These are phyloP conservation scores for Ophonus ardosiacus DNA, from an alignment of 2,888 invertebrate species.

Conservation along the genomic window DNA sequence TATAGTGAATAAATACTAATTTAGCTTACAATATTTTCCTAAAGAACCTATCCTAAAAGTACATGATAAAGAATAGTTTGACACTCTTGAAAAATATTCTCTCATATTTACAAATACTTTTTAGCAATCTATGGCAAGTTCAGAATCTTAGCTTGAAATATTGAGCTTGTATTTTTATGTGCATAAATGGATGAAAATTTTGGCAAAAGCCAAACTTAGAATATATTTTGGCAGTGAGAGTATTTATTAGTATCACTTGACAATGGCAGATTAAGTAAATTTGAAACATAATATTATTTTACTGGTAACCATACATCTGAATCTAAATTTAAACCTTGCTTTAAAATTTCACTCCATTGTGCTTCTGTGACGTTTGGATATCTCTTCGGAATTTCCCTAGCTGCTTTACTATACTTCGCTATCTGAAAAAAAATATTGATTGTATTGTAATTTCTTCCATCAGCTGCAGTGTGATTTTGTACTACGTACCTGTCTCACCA, in stretches of 20 bases:
- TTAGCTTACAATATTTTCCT: slow-evolving; percentile 52
- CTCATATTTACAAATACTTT: slow-evolving; percentile 47
- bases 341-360: slow-evolving; percentile 76
- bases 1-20: slow-evolving; percentile 64
- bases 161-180: slow-evolving; percentile 28
- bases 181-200: slow-evolving; percentile 41
- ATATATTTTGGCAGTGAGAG: slow-evolving; percentile 59
- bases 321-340: slow-evolving; percentile 74
- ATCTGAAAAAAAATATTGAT: slow-evolving; percentile 71
- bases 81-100: slow-evolving; percentile 53
- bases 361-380: slow-evolving; percentile 77
- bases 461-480: neutral
- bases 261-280: slow-evolving; percentile 55
- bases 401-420: slow-evolving; percentile 75
- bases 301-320: slow-evolving; percentile 79
- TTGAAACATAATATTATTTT: slow-evolving; percentile 70
- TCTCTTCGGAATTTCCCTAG: slow-evolving; percentile 76
- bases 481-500: slow-evolving; percentile 71
- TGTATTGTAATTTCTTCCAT: neutral
- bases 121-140: slow-evolving; percentile 34
- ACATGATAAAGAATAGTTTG: slow-evolving; percentile 41
- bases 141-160: slow-evolving; percentile 19
- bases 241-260: slow-evolving; percentile 58
- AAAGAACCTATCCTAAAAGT: slow-evolving; percentile 16
- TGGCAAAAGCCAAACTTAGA: slow-evolving; percentile 62